Evolutionary conservation across 2,797 vertebrate species (phyloP), one percentile per base, ranked within the genome.

Genomic region (Onychomys torridus): DNA sequence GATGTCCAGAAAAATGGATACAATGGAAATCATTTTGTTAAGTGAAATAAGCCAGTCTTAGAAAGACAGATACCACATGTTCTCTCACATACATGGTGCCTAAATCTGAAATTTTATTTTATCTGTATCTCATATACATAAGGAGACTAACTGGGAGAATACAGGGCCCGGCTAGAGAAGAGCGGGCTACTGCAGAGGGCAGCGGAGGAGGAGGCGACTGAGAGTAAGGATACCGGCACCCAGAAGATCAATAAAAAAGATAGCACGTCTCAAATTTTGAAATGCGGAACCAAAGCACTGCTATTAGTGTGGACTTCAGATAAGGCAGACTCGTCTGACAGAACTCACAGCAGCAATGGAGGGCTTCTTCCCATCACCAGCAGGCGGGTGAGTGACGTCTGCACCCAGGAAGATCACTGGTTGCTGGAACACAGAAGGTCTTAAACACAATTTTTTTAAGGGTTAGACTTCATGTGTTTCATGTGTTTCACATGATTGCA

Each of bases 391-490:
- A 85, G 99, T 99, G 97, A 99, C 99, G 96, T 99, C 99, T 21
- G 99, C 99, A 98, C 99, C 99, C 98, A 99, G 98, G 99, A 99
- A 99, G 98, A 99, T 99, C 97, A 99, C 99, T 90, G 99, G 99
- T 99, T 99, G 99, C 98, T 99, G 99, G 99, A 99, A 99, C 98
- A 99, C 99, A 98, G 99, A 99, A 97, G 99, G 99, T 98, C 99
- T 99, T 98, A 94, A 98, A 98, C 98, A 97, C 89, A 98, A 98
- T 92, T 96, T 96, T 97, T 81, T 88, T 97, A 98, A 92, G 87
- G 97, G 98, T 97, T 97, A 98, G 97, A 95, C 59, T 78, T 77
- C 57, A 49, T 59, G 43, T 76, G 78, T 81, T 93, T 87, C 81
- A 94, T 82, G 27, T 97, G 59, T 94, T 93, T 93, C 69, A 96